Evolutionary conservation across 1,140 invertebrate species (phyloP).

Genomic region (Phthorimaea operculella): DNA sequence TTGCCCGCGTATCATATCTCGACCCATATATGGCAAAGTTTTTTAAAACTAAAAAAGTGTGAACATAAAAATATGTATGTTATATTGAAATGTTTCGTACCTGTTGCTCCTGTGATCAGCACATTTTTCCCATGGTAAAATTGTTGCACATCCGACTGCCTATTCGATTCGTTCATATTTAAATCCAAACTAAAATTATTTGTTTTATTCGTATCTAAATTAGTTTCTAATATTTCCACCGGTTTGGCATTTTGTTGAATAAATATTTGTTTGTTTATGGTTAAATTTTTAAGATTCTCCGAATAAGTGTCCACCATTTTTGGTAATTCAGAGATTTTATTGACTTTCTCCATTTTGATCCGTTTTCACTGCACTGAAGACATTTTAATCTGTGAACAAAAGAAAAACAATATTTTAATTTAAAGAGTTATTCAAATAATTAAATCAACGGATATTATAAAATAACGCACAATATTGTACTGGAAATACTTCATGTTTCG

Average conservation of each 20-base stretch:
- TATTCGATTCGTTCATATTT: slow-evolving; percentile 23
- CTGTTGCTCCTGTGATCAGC: slow-evolving; percentile 51
- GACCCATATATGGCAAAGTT: not conserved
- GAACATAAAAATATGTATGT: not conserved
- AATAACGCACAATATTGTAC: too few species aligned
- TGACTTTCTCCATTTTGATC: too few species aligned
- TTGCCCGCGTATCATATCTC: not conserved
- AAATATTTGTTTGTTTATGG: not conserved
- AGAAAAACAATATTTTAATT: not conserved
- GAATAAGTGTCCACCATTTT: not conserved
- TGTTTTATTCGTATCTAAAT: not conserved
- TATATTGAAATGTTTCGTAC: too few species aligned
- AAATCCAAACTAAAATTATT: slow-evolving; percentile 8
- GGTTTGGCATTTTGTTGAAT: not conserved
- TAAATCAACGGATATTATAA: too few species aligned
- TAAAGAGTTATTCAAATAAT: too few species aligned
- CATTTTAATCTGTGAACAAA: not conserved
- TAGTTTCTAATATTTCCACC: not conserved
- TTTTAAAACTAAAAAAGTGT: not conserved
- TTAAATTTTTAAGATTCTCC: not conserved
- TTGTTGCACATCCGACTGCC: slow-evolving; percentile 36
- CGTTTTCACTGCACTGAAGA: not conserved
- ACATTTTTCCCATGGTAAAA: slow-evolving; percentile 52
- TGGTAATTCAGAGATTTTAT: not conserved
- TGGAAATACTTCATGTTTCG: too few species aligned